phyloP scores from a whole-genome alignment of 2,113 vertebrate genomes.

The Condylura cristata region DNA sequence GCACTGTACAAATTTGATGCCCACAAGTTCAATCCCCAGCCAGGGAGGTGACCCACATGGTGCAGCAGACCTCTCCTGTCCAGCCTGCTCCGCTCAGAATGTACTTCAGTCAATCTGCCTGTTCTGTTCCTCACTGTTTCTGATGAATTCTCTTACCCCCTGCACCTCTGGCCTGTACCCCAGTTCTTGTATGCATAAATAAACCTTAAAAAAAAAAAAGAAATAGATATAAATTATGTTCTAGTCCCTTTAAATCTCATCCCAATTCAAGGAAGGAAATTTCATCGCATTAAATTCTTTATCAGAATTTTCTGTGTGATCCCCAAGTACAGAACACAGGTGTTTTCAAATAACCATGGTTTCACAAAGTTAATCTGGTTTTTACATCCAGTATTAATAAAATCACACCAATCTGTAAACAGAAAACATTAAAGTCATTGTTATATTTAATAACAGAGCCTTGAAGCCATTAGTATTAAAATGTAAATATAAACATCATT shows the following conservation, averaged over 20 bases:
- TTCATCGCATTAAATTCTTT: not conserved
- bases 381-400: constrained; percentile 27
- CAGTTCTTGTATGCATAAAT: too few relatives aligned
- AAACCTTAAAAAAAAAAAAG: too few relatives aligned
- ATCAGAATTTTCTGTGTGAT: not conserved
- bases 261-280: constrained; percentile 31
- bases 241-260: not conserved
- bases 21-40: too few relatives aligned
- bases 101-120: too few relatives aligned
- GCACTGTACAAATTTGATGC: too few relatives aligned
- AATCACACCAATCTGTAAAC: not conserved
- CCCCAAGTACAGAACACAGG: not conserved
- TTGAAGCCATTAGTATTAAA: not conserved
- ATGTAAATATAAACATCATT: not conserved
- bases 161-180: too few relatives aligned
- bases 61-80: too few relatives aligned
- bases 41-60: too few relatives aligned
- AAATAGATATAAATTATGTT: constrained; percentile 11
- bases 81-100: too few relatives aligned
- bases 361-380: constrained; percentile 10
- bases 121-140: too few relatives aligned
- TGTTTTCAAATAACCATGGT: constrained; percentile 35
- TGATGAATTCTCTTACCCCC: too few relatives aligned
- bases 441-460: constrained; percentile 43
- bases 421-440: constrained; percentile 15